Base-by-base conservation (phyloP, 1,140 invertebrate species). In the Camponotus pennsylvanicus region DNA sequence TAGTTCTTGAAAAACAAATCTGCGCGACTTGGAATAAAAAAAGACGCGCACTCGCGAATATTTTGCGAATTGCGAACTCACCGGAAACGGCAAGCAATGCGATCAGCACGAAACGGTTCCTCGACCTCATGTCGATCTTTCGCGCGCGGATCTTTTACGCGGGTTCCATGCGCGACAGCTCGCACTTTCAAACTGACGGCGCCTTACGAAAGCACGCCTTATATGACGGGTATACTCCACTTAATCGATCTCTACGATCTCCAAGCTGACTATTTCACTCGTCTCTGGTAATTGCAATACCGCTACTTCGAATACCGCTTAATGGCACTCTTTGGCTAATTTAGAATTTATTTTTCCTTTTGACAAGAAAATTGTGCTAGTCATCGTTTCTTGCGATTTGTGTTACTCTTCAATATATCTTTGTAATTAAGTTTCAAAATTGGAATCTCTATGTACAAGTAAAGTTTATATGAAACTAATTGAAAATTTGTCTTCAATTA, bases 111-210 rank as follows among this genome's bases (percentile, higher is more conserved):
- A 85, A 73, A 52, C 70, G 69, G 55, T 86, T 67, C 59, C 70
- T 83, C 87, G 80, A 40, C 66, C 67, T 87, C 92, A 92, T 92
- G 85, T 85, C 89, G 86, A 84, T 86, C 52, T 70, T 27, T 69
- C 64, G 27, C 49, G 21, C 55, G 77, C 34, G 57, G 49, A 34
- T 84, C 49, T 77, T 85, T 61, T 73, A 73, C 55, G 70, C 49
- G 67, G 63, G 79, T 85, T 87, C 87, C 87, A 86, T 75, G 84
- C 85, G 70, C 73, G 73, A 80, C 87, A 87, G 89, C 92, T 92
- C 88, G 92, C 90, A 93, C 93, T 94, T 94, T 94, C 94, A 90
- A 94, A 94, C 93, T 94, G 92, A 92, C 91, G 91, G 91, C 91
- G 92, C 86, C 87, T 84, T 91, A 91, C 88, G 90, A 91, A 91